phyloP scores from a whole-genome alignment of 2,113 vertebrate species.

The Triplophysa tibetana region DNA sequence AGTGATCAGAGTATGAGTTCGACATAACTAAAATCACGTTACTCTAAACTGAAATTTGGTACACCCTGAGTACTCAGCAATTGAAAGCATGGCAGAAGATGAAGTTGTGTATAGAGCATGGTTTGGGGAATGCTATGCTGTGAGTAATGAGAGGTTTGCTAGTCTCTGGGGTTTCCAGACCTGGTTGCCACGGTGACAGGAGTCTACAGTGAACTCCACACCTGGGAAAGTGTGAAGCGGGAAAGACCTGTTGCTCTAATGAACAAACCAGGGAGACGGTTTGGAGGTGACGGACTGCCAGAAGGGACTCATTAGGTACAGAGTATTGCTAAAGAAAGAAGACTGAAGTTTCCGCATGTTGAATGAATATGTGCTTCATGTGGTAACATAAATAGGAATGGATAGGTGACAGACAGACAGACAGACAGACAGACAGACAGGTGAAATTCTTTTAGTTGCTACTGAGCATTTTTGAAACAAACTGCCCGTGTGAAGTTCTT shows the following conservation, averaged over 20 bases:
- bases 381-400: too few relatives aligned
- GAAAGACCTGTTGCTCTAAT: slow-evolving; percentile 60
- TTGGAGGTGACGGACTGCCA: slow-evolving; percentile 29
- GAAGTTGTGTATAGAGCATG: neutral
- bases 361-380: neutral
- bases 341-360: neutral
- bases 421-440: too few relatives aligned
- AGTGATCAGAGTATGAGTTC: neutral
- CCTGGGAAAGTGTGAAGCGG: slow-evolving; percentile 39
- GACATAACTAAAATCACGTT: slow-evolving; percentile 1
- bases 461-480: neutral
- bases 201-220: slow-evolving; percentile 47
- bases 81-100: neutral
- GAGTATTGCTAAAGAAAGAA: slow-evolving; percentile 8
- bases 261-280: slow-evolving; percentile 58
- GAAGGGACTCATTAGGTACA: slow-evolving; percentile 13
- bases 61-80: neutral
- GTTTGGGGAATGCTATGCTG: neutral
- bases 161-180: slow-evolving; percentile 53
- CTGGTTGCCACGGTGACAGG: slow-evolving; percentile 59
- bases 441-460: neutral
- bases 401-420: neutral
- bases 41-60: neutral
- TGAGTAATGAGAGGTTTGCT: slow-evolving; percentile 30
- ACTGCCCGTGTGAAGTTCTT: neutral